Conservation (phyloP, 2,113 vertebrate species). For the Ivindomyrus marchei region DNA sequence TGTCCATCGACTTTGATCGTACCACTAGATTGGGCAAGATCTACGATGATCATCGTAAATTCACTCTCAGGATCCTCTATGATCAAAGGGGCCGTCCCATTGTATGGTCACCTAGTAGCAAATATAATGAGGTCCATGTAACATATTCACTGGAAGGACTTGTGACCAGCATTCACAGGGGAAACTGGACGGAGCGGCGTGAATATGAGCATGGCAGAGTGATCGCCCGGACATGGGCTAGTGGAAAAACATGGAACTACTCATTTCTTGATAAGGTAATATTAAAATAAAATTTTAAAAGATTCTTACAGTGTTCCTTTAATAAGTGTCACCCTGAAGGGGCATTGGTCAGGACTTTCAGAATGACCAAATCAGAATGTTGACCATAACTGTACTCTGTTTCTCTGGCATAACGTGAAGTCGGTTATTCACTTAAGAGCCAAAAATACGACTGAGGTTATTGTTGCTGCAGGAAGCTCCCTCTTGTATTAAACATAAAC, state of each 20-base stretch:
- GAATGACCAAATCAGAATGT: background rate
- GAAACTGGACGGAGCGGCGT: constrained; percentile 88
- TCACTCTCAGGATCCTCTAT: constrained; percentile 90
- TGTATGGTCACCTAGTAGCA: constrained; percentile 90
- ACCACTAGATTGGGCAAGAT: constrained; percentile 88
- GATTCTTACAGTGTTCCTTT: background rate
- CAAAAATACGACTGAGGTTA: background rate
- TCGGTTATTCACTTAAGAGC: background rate
- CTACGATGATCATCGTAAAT: constrained; percentile 96
- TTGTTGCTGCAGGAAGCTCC: background rate
- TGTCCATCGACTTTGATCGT: constrained; percentile 95
- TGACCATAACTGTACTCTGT: background rate
- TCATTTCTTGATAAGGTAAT: constrained; percentile 92
- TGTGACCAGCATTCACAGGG: constrained; percentile 83
- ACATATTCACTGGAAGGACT: constrained; percentile 82
- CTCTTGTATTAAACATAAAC: background rate
- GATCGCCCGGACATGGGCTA: constrained; percentile 86
- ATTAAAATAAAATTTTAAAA: background rate
- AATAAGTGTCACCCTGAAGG: background rate
- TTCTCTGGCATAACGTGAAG: background rate
- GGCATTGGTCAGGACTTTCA: background rate
- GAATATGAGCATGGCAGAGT: constrained; percentile 91
- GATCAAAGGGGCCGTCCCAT: constrained; percentile 80
- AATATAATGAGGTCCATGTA: constrained; percentile 93
- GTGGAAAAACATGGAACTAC: constrained; percentile 98